Base-by-base conservation (phyloP, 2,797 vertebrate species). In the Arnoldichthys spilopterus region DNA sequence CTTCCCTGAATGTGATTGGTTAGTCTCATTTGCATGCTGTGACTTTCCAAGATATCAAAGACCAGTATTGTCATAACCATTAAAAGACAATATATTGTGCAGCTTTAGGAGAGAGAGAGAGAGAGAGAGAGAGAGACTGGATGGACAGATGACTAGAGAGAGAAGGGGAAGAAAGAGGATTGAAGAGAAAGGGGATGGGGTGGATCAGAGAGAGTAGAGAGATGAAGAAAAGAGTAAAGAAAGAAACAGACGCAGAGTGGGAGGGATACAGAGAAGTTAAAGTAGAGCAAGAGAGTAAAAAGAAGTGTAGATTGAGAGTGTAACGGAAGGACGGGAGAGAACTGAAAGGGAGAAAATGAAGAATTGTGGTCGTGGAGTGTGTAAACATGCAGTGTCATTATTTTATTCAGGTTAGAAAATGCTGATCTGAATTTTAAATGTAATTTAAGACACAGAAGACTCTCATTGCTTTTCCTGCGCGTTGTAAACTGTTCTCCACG, bases 391-490 rank as follows among this genome's bases (percentile, higher is more conserved):
- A 22, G 62, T 30, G 72, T 45, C 47, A 32, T 82, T 83, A 63
- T 62, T 0, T 84, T 82, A 70, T 62, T 72, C 34, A 76, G 32
- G 75, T 80, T 53, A 62, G 56, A 78, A 85, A 82, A 72, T 56
- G 76, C 76, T 76, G 30, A 85, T 88, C 75, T 82, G 76, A 86
- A 82, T 87, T 86, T 80, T 84, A 87, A 88, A 83, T 83, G 72
- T 68, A 88, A 83, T 83, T 68, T 69, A 76, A 74, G 69, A 66
- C 83, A 72, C 75, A 34, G n/a, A 34, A 75, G 66, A n/a, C 66
- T 84, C 76, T 81, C 53, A 67, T 56, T 59, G 74, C 76, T 80
- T 66, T 74, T 43, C 56, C 32, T 75, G 32, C 30, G 58, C 15
- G 18, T 72, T 47, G 30, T 32, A 72, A 72, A 64, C 51, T 24